A percentile compares a stretch with the other conserved stretches of the same genome.
phyloP scores from a whole-genome alignment of 64 coral and sea anemone species.

The Dendrophyllia cribrosa region DNA sequence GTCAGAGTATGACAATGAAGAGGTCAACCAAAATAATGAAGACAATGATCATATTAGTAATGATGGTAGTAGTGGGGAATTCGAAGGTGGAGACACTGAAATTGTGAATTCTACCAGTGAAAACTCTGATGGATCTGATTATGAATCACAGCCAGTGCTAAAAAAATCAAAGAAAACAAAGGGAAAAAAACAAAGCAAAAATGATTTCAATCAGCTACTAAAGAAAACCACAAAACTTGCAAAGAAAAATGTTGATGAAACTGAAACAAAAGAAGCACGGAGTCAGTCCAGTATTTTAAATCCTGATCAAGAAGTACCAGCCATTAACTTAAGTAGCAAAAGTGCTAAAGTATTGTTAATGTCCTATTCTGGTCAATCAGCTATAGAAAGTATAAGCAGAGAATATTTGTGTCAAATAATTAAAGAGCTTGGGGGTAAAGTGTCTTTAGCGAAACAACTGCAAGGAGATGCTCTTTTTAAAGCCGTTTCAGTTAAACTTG shows the following conservation, averaged over 20 bases:
- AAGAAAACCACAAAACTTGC: neutral
- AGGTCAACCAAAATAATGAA: no score
- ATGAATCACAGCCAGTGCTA: neutral
- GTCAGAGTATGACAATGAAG: neutral
- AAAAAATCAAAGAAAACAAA: no score
- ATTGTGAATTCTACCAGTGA: neutral
- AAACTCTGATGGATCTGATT: neutral
- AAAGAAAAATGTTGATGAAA: conserved; percentile 15
- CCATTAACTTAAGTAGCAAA: conserved; percentile 9
- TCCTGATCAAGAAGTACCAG: conserved; percentile 11
- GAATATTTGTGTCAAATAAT: no score
- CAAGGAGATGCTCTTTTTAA: no score
- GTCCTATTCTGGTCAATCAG: conserved; percentile 10
- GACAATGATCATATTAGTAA: neutral
- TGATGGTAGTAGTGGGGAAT: neutral
- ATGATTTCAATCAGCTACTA: no score
- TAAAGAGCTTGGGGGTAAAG: no score
- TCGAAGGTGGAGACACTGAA: neutral
- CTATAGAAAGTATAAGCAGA: no score
- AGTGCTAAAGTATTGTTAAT: neutral
- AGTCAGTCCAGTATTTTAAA: neutral
- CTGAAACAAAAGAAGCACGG: neutral
- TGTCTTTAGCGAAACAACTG: no score
- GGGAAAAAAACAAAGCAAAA: no score
- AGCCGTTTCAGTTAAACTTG: no score